Evolutionary conservation across 92 coral and sea anemone species (phyloP).

Genomic region (Virgularia gustaviana): DNA sequence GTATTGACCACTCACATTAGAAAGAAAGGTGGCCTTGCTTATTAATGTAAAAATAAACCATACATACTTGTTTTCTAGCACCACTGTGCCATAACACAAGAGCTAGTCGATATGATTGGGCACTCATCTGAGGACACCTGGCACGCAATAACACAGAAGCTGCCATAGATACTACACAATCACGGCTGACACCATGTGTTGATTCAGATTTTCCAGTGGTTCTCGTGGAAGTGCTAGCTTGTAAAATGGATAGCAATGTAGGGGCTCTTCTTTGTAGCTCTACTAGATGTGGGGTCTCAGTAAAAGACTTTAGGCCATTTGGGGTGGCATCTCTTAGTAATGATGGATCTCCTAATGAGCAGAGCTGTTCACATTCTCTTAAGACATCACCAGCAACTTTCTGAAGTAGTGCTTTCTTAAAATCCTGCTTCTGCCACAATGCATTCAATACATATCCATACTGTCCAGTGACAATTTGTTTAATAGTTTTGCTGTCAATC

Average conservation of each 20-base stretch:
- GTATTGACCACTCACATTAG: no score
- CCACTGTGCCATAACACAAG: constrained; percentile 67
- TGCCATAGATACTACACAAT: constrained; percentile 40
- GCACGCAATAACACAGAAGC: constrained; percentile 52
- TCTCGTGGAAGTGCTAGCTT: not conserved
- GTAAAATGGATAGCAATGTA: constrained; percentile 15
- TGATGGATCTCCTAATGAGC: constrained; percentile 48
- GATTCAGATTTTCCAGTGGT: not conserved
- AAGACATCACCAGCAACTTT: constrained; percentile 38
- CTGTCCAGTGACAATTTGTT: constrained; percentile 47
- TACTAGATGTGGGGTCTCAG: constrained; percentile 32
- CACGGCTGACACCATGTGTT: constrained; percentile 1
- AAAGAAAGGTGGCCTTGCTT: not conserved
- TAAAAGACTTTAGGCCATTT: constrained; percentile 39
- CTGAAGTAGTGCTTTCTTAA: constrained; percentile 34
- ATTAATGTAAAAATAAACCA: not conserved
- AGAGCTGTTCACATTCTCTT: constrained; percentile 33
- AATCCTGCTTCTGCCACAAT: constrained; percentile 46
- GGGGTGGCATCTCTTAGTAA: constrained; percentile 36
- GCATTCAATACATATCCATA: constrained; percentile 50
- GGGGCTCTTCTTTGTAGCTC: constrained; percentile 56
- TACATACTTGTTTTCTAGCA: constrained; percentile 58
- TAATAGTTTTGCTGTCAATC: constrained; percentile 37
- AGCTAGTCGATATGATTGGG: constrained; percentile 50
- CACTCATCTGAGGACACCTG: constrained; percentile 60